These are phyloP conservation scores for Polydrusus tereticollis DNA, from an alignment of 2,888 invertebrate genomes.

Conservation along the genomic window DNA sequence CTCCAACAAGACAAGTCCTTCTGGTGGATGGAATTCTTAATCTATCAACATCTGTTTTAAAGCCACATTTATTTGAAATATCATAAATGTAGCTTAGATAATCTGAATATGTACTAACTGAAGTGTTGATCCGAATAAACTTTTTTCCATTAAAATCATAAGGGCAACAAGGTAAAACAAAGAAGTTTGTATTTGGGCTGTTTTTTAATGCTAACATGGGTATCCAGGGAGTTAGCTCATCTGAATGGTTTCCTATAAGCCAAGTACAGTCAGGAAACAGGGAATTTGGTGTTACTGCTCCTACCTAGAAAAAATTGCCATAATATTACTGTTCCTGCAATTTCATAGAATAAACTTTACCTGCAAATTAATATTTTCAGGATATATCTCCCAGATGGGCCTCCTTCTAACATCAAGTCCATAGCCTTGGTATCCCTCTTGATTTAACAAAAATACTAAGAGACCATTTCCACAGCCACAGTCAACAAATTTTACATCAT, in stretches of 20 bases:
- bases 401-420: constrained; percentile 89
- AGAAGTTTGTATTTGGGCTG: constrained; percentile 82
- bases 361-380: constrained; percentile 74
- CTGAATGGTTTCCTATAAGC: constrained; percentile 99
- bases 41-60: constrained; percentile 80
- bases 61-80: constrained; percentile 80
- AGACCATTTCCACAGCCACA: constrained; percentile 98
- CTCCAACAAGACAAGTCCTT: constrained; percentile 83
- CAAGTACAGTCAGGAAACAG: constrained; percentile 85
- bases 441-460: constrained; percentile 85
- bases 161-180: constrained; percentile 95
- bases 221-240: constrained; percentile 99
- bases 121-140: constrained; percentile 80
- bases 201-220: constrained; percentile 90
- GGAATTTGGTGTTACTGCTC: constrained; percentile 74
- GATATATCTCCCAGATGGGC: constrained; percentile 89
- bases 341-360: constrained; percentile 64
- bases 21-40: constrained; percentile 98
- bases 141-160: constrained; percentile 91
- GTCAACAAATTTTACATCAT: constrained; percentile 81
- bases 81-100: constrained; percentile 76
- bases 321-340: neutral
- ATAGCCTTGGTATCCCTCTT: constrained; percentile 85
- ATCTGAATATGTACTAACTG: constrained; percentile 83
- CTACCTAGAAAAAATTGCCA: constrained; percentile 68